Evolutionary conservation across 2,888 invertebrate genomes (phyloP).

Genomic region (Ophonus ardosiacus): DNA sequence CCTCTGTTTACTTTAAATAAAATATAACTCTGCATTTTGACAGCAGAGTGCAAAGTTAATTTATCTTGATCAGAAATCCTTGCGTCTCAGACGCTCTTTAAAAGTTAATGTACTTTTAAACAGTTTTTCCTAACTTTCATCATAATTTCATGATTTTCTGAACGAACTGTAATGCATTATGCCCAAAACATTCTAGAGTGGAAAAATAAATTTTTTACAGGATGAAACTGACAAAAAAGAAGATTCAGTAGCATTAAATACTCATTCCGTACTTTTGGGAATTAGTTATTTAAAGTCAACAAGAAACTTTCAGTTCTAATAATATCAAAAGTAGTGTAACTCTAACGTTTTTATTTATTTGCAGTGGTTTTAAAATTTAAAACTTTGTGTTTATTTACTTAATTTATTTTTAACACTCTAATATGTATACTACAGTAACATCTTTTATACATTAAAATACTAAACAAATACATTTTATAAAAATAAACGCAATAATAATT

Average conservation of each 20-base stretch:
- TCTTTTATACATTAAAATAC: no score
- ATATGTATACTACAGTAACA: no score
- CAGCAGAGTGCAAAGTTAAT: constrained; percentile 35
- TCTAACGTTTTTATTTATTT: no score
- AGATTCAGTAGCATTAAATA: neutral
- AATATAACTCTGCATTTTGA: constrained; percentile 11
- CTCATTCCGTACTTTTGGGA: no score
- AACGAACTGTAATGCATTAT: constrained; percentile 18
- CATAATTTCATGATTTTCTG: constrained; percentile 29
- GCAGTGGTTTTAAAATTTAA: no score
- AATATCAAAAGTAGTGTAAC: no score
- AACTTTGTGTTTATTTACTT: no score
- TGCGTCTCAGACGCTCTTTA: neutral
- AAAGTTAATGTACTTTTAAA: constrained; percentile 19
- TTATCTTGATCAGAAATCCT: constrained; percentile 28
- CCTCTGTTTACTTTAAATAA: constrained; percentile 19
- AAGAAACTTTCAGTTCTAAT: no score
- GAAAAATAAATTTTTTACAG: neutral
- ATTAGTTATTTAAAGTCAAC: no score
- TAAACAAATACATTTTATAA: no score
- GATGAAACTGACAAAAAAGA: neutral
- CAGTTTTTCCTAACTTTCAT: constrained; percentile 16
- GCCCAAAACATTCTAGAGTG: neutral
- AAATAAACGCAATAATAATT: no score
- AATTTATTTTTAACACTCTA: no score